phyloP scores from a whole-genome alignment of 2,113 vertebrate genomes.

The Genyomyrus donnyi region DNA sequence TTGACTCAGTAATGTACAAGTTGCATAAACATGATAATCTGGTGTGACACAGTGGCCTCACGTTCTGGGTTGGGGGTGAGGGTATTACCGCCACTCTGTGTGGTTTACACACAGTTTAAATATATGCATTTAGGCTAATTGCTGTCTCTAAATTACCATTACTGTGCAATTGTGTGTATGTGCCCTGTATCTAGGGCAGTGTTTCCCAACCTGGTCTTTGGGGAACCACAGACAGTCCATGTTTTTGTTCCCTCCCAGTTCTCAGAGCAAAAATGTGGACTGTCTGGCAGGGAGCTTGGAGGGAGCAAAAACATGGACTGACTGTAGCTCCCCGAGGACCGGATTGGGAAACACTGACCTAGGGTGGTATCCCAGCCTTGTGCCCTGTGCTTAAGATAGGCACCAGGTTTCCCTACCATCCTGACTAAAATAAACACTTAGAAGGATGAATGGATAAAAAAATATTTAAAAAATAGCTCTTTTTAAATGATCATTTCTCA shows the following conservation, averaged over 20 bases:
- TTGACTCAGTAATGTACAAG: too few species aligned
- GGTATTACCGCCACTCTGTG: not conserved
- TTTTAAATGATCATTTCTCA: not conserved
- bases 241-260: not conserved
- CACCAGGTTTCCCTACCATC: not conserved
- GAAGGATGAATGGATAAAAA: not conserved
- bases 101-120: not conserved
- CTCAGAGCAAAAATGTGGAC: not conserved
- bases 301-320: not conserved
- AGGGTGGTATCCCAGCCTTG: not conserved
- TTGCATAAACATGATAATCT: not conserved
- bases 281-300: not conserved
- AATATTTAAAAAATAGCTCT: not conserved
- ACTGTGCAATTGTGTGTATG: not conserved
- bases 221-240: not conserved
- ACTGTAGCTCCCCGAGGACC: not conserved
- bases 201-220: not conserved
- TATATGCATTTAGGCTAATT: not conserved
- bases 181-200: not conserved
- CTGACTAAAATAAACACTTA: not conserved
- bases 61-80: not conserved
- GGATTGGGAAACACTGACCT: not conserved
- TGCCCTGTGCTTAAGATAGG: not conserved
- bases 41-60: not conserved
- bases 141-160: not conserved